Evolutionary conservation across 2,888 invertebrate species (phyloP).

Genomic region (Omphaloscelis lunosa): DNA sequence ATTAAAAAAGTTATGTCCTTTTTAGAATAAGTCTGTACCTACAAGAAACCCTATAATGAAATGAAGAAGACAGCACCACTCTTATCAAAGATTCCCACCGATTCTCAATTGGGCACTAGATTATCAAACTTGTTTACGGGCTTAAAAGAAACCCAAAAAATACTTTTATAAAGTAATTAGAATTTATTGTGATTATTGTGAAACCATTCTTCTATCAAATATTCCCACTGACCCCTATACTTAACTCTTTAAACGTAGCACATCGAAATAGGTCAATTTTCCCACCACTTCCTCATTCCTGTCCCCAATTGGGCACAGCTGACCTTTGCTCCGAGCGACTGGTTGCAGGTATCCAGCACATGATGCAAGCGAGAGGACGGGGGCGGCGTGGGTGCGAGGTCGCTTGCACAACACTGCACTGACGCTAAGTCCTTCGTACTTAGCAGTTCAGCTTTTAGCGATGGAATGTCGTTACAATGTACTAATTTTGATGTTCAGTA

Average conservation of each 20-base stretch:
- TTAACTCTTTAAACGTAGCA: constrained; percentile 36
- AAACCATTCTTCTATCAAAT: background rate
- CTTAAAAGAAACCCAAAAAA: no score
- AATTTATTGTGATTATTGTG: background rate
- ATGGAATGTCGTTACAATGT: constrained; percentile 42
- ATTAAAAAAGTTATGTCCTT: background rate
- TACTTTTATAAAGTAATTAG: background rate
- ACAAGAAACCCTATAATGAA: background rate
- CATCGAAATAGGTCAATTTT: constrained; percentile 38
- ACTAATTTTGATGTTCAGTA: constrained; percentile 22
- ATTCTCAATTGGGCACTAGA: background rate
- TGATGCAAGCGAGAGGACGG: constrained; percentile 72
- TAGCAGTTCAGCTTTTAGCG: constrained; percentile 16
- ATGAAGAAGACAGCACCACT: background rate
- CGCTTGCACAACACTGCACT: constrained; percentile 82
- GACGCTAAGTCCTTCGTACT: constrained; percentile 41
- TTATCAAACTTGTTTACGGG: background rate
- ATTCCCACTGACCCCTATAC: constrained; percentile 41
- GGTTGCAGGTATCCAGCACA: constrained; percentile 53
- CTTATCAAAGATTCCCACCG: background rate
- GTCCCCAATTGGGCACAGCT: constrained; percentile 58
- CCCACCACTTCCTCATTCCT: constrained; percentile 50
- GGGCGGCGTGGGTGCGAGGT: constrained; percentile 82
- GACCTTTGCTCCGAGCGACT: constrained; percentile 68
- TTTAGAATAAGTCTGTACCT: background rate